phyloP scores from a whole-genome alignment of 2,888 invertebrate species.

The Rhodophaea formosa region DNA sequence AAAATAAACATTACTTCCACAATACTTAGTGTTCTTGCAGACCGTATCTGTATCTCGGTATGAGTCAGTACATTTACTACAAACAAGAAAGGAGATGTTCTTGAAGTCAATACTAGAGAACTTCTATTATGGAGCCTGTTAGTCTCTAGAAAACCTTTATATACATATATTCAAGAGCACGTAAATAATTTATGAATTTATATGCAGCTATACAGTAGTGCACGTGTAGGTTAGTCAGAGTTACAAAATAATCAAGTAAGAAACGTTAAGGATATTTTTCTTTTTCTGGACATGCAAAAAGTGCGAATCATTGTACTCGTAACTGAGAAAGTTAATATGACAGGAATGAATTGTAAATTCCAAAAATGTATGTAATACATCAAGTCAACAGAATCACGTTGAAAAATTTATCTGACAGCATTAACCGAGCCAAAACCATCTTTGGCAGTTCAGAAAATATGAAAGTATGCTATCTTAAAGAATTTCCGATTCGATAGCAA shows the following conservation, averaged over 20 bases:
- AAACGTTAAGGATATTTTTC: not conserved
- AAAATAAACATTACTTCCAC: too few species aligned
- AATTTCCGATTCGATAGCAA: constrained; percentile 19
- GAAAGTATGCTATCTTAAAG: constrained; percentile 16
- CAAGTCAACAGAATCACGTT: not conserved
- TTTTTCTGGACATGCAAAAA: not conserved
- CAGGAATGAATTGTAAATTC: not conserved
- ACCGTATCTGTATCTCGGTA: not conserved
- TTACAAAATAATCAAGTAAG: too few species aligned
- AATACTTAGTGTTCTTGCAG: constrained; percentile 22
- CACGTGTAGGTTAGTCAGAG: not conserved
- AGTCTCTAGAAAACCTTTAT: not conserved
- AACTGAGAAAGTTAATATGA: not conserved
- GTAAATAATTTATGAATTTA: not conserved
- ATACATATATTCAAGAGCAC: not conserved
- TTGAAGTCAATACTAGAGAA: constrained; percentile 16
- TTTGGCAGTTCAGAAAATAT: constrained; percentile 8
- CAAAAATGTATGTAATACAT: not conserved
- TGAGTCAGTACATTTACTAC: not conserved
- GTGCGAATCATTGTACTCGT: not conserved
- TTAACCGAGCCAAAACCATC: not conserved
- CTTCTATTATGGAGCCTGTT: not conserved
- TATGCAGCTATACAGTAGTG: not conserved
- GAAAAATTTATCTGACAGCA: not conserved
- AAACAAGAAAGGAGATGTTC: constrained; percentile 26